phyloP scores from a whole-genome alignment of 2,888 invertebrate genomes.

The Carpatolechia fugitivella region DNA sequence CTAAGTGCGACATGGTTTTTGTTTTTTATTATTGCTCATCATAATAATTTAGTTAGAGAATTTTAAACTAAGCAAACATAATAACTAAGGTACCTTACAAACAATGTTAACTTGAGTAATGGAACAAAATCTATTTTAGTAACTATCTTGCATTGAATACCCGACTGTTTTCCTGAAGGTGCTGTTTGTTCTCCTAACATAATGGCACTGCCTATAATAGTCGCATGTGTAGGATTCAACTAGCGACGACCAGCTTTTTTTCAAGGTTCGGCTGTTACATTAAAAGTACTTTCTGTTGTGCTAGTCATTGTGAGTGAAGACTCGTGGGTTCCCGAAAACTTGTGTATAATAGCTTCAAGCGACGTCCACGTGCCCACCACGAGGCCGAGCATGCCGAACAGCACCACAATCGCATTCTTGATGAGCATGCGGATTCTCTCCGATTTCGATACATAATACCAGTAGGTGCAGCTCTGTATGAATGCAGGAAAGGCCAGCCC shows the following conservation, averaged over 20 bases:
- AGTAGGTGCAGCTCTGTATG: constrained; percentile 90
- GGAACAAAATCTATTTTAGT: constrained; percentile 18
- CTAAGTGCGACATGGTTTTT: background rate
- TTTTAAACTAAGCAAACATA: background rate
- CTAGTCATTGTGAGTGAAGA: background rate
- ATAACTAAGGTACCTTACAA: background rate
- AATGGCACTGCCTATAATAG: constrained; percentile 43
- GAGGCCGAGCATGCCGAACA: constrained; percentile 83
- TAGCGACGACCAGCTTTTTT: background rate
- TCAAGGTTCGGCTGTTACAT: background rate
- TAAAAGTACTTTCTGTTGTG: constrained; percentile 16
- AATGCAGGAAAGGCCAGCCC: constrained; percentile 95
- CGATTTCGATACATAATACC: constrained; percentile 81
- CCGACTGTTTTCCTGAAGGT: background rate
- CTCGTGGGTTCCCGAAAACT: constrained; percentile 55
- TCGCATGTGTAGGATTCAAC: background rate
- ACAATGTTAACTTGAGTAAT: constrained; percentile 22
- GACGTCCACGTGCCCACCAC: constrained; percentile 85
- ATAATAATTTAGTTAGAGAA: background rate
- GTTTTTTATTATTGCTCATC: background rate
- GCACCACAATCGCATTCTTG: constrained; percentile 81
- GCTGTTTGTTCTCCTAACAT: constrained; percentile 27
- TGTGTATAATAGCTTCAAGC: constrained; percentile 80
- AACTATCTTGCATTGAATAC: constrained; percentile 24
- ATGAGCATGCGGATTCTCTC: constrained; percentile 78